Evolutionary conservation across 1,140 invertebrate species (phyloP).

Genomic region (Meloidogyne exigua): DNA sequence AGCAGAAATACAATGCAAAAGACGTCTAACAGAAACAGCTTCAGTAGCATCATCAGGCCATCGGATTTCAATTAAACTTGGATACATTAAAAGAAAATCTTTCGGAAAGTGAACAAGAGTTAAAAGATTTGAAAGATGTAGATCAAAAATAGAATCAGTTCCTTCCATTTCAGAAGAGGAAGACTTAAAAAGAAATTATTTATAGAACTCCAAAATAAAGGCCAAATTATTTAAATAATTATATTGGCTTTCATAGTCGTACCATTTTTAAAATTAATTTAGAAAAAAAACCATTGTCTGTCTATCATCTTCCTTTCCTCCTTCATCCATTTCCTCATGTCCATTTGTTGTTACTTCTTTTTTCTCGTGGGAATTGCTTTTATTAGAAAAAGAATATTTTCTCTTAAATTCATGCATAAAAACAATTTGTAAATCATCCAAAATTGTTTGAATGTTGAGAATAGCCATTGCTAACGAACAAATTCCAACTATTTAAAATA

Average conservation of each 20-base stretch:
- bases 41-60: constrained; percentile 32
- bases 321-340: not conserved
- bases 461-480: constrained; percentile 19
- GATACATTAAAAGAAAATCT: constrained; percentile 32
- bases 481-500: not conserved
- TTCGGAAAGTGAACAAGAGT: constrained; percentile 29
- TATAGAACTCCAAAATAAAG: no score
- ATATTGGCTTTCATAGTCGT: no score
- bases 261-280: no score
- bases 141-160: not conserved
- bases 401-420: constrained; percentile 9
- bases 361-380: not conserved
- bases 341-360: not conserved
- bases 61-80: constrained; percentile 47
- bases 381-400: constrained; percentile 5
- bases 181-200: no score
- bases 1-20: constrained; percentile 37
- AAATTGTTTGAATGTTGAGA: constrained; percentile 13
- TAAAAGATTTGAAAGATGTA: not conserved
- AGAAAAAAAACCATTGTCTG: not conserved
- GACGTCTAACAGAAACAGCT: constrained; percentile 45
- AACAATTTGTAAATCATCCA: not conserved
- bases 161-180: constrained; percentile 18
- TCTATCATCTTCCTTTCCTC: constrained; percentile 31
- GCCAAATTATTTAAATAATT: not conserved